Percentiles rank a stretch among this genome's conserved stretches.
phyloP scores from a whole-genome alignment of 2,113 vertebrate genomes.

The Zapus hudsonius region DNA sequence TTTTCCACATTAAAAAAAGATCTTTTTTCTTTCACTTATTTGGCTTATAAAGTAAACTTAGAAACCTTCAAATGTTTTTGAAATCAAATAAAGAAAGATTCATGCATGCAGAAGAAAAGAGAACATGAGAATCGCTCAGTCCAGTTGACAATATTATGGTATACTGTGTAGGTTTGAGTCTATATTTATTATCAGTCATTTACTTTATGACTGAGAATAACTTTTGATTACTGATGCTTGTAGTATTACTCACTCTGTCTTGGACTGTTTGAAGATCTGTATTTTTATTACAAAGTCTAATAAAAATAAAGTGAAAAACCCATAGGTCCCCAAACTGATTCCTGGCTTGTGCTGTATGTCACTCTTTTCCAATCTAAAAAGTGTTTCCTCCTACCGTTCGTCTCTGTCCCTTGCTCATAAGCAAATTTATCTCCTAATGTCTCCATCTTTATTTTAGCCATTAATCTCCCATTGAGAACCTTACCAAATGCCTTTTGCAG shows the following conservation, averaged over 20 bases:
- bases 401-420: constrained; percentile 77
- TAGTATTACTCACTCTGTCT: constrained; percentile 80
- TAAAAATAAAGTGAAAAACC: constrained; percentile 79
- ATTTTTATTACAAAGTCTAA: constrained; percentile 79
- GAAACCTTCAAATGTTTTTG: constrained; percentile 53
- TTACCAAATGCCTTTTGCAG: constrained; percentile 73
- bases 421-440: constrained; percentile 81
- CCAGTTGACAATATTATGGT: constrained; percentile 69
- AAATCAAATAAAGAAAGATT: constrained; percentile 78
- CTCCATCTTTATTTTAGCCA: constrained; percentile 80
- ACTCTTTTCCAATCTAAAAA: constrained; percentile 67
- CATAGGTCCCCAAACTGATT: constrained; percentile 79
- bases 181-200: constrained; percentile 81
- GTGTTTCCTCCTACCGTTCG: constrained; percentile 60
- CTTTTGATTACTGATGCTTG: constrained; percentile 81
- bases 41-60: constrained; percentile 59
- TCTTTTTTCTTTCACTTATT: constrained; percentile 46
- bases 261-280: constrained; percentile 79
- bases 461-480: constrained; percentile 80
- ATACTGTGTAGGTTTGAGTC: constrained; percentile 68
- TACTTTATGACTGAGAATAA: constrained; percentile 81
- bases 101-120: constrained; percentile 56
- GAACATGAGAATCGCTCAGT: constrained; percentile 58
- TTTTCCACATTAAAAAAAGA: constrained; percentile 30
- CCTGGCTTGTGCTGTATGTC: constrained; percentile 63